Conservation (phyloP, 2,113 vertebrate species). For the Lasiurus cinereus region DNA sequence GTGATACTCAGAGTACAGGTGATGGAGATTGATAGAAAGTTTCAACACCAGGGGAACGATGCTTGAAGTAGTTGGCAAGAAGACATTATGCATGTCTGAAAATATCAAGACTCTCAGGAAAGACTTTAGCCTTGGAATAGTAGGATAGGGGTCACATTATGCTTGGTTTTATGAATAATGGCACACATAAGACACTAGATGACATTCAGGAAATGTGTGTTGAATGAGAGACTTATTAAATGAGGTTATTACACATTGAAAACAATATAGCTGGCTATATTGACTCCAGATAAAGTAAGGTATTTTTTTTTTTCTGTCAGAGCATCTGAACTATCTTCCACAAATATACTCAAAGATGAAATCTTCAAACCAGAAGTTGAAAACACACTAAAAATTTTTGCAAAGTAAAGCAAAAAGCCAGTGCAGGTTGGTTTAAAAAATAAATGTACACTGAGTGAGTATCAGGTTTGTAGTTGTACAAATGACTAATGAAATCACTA, state of each 20-base stretch:
- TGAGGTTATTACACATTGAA: slow-evolving; percentile 22
- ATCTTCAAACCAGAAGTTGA: slow-evolving; percentile 44
- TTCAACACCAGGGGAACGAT: not conserved
- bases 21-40: not conserved
- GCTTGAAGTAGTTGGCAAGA: slow-evolving; percentile 51
- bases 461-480: slow-evolving; percentile 56
- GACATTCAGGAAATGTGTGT: slow-evolving; percentile 9
- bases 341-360: slow-evolving; percentile 50
- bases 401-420: slow-evolving; percentile 50
- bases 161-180: slow-evolving; percentile 4
- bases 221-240: slow-evolving; percentile 12
- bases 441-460: slow-evolving; percentile 23
- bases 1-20: not conserved
- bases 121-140: not conserved
- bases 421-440: slow-evolving; percentile 53
- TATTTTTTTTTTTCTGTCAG: not conserved
- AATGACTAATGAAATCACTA: slow-evolving; percentile 63
- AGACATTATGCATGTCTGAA: slow-evolving; percentile 39
- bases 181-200: not conserved
- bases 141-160: not conserved
- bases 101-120: slow-evolving; percentile 2
- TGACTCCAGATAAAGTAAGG: slow-evolving; percentile 9
- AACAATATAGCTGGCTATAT: slow-evolving; percentile 47
- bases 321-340: slow-evolving; percentile 13
- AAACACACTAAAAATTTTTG: slow-evolving; percentile 36